These are phyloP conservation scores for Oncopeltus fasciatus DNA, from an alignment of 1,140 invertebrate species.

Conservation along the genomic window DNA sequence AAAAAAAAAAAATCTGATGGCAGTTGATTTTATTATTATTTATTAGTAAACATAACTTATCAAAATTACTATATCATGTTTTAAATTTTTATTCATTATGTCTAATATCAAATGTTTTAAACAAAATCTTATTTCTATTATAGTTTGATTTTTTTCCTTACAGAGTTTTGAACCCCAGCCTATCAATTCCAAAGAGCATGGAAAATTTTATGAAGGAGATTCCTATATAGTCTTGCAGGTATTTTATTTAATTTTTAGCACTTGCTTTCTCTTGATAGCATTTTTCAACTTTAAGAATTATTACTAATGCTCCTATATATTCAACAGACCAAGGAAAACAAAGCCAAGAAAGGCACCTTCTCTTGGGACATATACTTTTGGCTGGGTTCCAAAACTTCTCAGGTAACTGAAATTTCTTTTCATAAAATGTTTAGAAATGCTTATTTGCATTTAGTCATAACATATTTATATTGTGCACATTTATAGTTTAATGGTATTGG, in stretches of 20 bases:
- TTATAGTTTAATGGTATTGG: too few species aligned
- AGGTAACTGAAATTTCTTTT: slow-evolving; percentile 37
- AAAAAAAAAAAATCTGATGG: too few species aligned
- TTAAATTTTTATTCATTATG: too few species aligned
- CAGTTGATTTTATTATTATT: too few species aligned
- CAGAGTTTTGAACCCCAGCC: slow-evolving; percentile 69
- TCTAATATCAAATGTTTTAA: too few species aligned
- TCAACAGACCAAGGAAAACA: slow-evolving; percentile 44
- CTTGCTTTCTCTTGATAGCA: background rate
- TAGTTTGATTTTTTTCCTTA: slow-evolving; percentile 24
- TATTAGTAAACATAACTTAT: too few species aligned
- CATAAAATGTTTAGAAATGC: too few species aligned
- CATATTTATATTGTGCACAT: too few species aligned
- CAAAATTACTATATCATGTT: too few species aligned
- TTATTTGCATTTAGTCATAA: too few species aligned
- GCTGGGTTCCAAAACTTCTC: slow-evolving; percentile 66
- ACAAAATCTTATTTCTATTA: background rate
- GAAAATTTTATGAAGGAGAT: slow-evolving; percentile 80
- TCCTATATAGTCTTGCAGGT: slow-evolving; percentile 80
- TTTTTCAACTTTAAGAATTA: slow-evolving; percentile 1
- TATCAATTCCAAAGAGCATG: slow-evolving; percentile 59
- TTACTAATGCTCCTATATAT: slow-evolving; percentile 17
- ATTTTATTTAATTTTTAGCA: slow-evolving; percentile 19
- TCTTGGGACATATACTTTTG: slow-evolving; percentile 81
- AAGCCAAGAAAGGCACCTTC: slow-evolving; percentile 37